Evolutionary conservation across 2,888 invertebrate genomes (phyloP), one percentile per base, ranked within the genome.

Genomic region (Parnassius orleans): DNA sequence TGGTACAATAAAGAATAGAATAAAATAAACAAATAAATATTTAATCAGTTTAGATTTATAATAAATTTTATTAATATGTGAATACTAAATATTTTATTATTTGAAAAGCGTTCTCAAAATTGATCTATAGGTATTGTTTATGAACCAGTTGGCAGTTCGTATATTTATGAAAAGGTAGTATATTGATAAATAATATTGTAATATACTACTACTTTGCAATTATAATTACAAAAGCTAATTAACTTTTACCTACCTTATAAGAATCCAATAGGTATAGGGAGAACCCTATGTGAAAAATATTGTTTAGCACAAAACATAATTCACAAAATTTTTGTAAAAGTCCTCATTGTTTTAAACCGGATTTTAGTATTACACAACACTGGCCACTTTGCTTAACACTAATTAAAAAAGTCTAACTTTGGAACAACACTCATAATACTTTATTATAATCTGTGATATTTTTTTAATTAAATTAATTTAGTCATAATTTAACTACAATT

Each of bases 211-310:
- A 33, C 33, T 33, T 33, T 7, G 33, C 7, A 33, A 7, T 33
- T 33, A 33, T 33, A 33, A 7, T 33, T 5, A 33, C 33, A 33
- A 33, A 33, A 33, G 0, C 33, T 7, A 33, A 33, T 33, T 7
- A 46, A 46, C 12, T n/a, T 48, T 48, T 19, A 43, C 46, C 51
- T 82, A 86, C 87, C 87, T 86, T 86, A 87, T 71, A 75, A 72
- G 84, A 85, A 70, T 86, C 86, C 84, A 76, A 79, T 75, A 75
- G 68, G 76, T 69, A 33, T 47, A 57, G 67, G 53, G 50, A 56
- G 47, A 54, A 54, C 59, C 66, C 65, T 61, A 63, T 63, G 53
- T 55, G 63, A 67, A 57, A 65, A 58, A 66, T 64, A 69, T 69
- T 65, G 60, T 69, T 56, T 75, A 78, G 80, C 72, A 77, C 75